Conservation (phyloP, 1,140 invertebrate genomes). For the Lepidurus couesii region DNA sequence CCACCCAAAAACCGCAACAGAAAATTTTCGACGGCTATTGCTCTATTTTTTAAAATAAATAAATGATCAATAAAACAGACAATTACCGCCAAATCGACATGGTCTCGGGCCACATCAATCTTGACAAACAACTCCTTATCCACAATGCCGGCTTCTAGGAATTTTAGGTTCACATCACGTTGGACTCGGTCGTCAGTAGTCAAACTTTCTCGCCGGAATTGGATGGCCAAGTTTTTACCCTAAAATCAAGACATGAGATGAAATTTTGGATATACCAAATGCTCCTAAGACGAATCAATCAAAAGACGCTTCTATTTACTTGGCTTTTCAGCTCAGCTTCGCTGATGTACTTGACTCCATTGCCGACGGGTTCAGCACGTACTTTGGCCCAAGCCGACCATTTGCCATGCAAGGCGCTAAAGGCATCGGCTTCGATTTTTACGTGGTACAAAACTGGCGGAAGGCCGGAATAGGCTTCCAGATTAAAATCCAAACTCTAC, state of each 20-base stretch:
- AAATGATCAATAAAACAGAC: background rate
- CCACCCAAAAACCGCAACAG: background rate
- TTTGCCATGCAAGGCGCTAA: conserved; percentile 11
- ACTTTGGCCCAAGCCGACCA: background rate
- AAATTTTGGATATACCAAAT: background rate
- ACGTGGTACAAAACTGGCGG: background rate
- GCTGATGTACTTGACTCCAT: background rate
- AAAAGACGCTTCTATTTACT: background rate
- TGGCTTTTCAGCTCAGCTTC: background rate
- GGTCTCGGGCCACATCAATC: conserved; percentile 47
- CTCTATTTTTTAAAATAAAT: background rate
- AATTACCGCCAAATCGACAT: conserved; percentile 41
- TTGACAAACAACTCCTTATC: conserved; percentile 48
- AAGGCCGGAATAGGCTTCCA: background rate
- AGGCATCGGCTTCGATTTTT: conserved; percentile 24
- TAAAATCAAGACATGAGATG: background rate
- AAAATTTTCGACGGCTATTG: background rate
- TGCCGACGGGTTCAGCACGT: background rate
- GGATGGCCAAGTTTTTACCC: conserved; percentile 5
- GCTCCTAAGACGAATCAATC: background rate
- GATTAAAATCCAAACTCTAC: background rate
- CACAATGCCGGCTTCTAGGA: conserved; percentile 40
- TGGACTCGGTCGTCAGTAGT: background rate
- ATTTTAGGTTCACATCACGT: conserved; percentile 27
- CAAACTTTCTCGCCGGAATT: conserved; percentile 8